These are phyloP conservation scores for Danio jaintianensis DNA, from an alignment of 2,797 vertebrate genomes.

Conservation along the genomic window DNA sequence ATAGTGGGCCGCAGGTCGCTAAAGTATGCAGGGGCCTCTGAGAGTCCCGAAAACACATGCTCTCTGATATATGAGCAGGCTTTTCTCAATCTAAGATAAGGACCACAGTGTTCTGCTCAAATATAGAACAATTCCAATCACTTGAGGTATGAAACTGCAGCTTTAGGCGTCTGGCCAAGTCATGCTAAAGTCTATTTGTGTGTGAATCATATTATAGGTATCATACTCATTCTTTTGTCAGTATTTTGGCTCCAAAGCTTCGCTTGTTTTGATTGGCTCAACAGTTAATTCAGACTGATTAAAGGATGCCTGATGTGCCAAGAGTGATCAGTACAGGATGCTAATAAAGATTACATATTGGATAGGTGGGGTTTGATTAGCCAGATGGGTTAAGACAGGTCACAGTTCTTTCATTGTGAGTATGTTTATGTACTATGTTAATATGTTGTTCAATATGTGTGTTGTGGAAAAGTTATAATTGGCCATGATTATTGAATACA, in stretches of 20 bases:
- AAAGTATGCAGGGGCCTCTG: constrained; percentile 39
- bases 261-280: constrained; percentile 32
- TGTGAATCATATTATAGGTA: not conserved
- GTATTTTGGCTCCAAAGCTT: constrained; percentile 26
- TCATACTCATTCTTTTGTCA: not conserved
- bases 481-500: no score
- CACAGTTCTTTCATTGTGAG: no score
- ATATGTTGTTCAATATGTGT: no score
- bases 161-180: not conserved
- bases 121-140: constrained; percentile 41
- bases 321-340: constrained; percentile 33
- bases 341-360: constrained; percentile 15
- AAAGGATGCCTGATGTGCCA: constrained; percentile 40
- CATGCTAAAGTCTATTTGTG: not conserved
- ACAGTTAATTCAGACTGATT: constrained; percentile 41
- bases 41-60: constrained; percentile 35
- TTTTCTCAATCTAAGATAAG: constrained; percentile 38
- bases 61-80: constrained; percentile 36
- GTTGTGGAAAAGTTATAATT: no score
- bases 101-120: constrained; percentile 10
- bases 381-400: not conserved
- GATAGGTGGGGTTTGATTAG: constrained; percentile 31
- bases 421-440: no score
- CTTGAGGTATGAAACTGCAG: constrained; percentile 14
- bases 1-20: constrained; percentile 29